Base-by-base conservation (phyloP, 2,888 invertebrate genomes). In the Tromatobia lineatoria region DNA sequence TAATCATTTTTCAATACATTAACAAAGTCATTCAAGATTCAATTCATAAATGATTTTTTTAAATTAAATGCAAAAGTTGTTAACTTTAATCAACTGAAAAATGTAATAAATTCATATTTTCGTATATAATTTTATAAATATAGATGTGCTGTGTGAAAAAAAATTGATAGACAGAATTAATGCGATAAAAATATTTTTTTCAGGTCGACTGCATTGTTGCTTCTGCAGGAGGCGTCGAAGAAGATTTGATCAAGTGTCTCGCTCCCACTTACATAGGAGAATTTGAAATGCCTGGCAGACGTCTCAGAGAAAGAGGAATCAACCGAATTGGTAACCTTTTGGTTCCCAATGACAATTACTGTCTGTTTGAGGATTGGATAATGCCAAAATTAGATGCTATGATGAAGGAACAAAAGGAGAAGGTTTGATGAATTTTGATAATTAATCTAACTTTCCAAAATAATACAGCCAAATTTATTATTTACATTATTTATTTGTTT, bases 261-360 rank as follows among this genome's bases (percentile, higher is more conserved):
- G 98, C 98, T 1, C 98, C 99, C 0, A 99, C 99, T 0, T 99
- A 96, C 90, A 93, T 99, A 71, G 99, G 99, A 0, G 98, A 98
- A 90, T 99, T 99, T 92, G 85, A 87, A 50, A 94, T 99, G 75
- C 95, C 96, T 88, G 99, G 99, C 0, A 96, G 96, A 93, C 94
- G 95, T 67, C 95, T 99, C 20, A 95, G 99, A 74, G 96, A 97
- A 15, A 96, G 96, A 74, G 99, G 98, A 6, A 96, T 99, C 74
- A 99, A 99, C 93, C 94, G 98, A 86, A 98, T 97, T 83, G 98
- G 98, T 50, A 99, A 99, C 94, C 95, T 99, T 59, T 94, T 99
- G 67, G 99, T 99, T 0, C 99, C 99, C 0, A 99, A 99, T 94
- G 97, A 98, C 90, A 99, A 99, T 94, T 99, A 99, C 93, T 99